Evolutionary conservation across 2,888 invertebrate species (phyloP), one percentile per base, ranked within the genome.

Genomic region (Plagiodera versicolora): DNA sequence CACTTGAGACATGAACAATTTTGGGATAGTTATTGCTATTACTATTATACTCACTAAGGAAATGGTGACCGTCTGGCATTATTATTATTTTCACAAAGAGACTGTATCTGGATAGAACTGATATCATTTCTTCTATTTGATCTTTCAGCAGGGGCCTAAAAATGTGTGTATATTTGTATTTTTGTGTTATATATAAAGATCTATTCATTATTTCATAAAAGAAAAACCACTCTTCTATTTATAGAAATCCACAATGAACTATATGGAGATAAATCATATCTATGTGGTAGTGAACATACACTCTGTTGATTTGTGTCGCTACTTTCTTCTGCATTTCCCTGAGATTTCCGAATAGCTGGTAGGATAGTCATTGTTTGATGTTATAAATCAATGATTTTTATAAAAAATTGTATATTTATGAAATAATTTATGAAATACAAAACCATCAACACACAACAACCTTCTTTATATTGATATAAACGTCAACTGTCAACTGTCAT

Each of bases 351-450:
- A 67, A 79, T 80, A 45, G 80, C 69, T 62, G 80, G 80, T 66
- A 80, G 71, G 72, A 81, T 81, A 48, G 80, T 81, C 80, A 81
- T 80, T 61, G 39, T 60, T 56, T n/a, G 18, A 18, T 44, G n/a
- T 47, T 45, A 60, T 20, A 24, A 19, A 28, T 59, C 35, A 19
- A 11, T 20, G 30, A 49, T 54, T 30, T 48, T 16, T 9, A 14
- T 30, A 19, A 5, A 47, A 28, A 44, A 39, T 28, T 30, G 8
- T 17, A 30, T 49, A 46, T 49, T 49, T 49, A 18, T 14, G 24
- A 14, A 4, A 14, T 53, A 53, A 48, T 20, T 53, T 14, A 14
- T 35, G 35, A 54, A 59, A 39, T 16, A 35, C 44, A 19, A 48
- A 49, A 53, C 20, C 48, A 35, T 54, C 52, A 18, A 45, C 48